Conservation (phyloP, 2,888 invertebrate genomes). For the Mythimna lalbum region DNA sequence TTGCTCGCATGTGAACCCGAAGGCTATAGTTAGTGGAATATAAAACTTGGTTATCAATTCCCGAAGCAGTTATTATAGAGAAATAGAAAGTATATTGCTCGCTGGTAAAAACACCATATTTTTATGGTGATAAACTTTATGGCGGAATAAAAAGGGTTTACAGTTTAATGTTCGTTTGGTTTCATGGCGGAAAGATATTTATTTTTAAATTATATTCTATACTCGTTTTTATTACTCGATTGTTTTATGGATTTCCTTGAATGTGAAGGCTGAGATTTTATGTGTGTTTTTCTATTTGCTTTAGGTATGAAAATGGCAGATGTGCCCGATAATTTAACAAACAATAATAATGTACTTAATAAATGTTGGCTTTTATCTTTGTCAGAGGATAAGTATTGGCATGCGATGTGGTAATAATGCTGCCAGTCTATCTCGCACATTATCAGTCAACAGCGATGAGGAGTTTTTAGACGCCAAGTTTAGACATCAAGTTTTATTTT, state of each 20-base stretch:
- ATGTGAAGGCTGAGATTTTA: conserved; percentile 8
- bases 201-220: conserved; percentile 55
- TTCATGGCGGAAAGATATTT: conserved; percentile 45
- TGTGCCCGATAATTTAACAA: too few relatives aligned
- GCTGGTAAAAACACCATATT: conserved; percentile 61
- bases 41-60: conserved; percentile 58
- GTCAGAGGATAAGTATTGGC: too few relatives aligned
- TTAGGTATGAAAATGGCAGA: neutral
- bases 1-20: neutral
- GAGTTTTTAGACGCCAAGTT: too few relatives aligned
- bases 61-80: conserved; percentile 58
- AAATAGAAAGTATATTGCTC: conserved; percentile 58
- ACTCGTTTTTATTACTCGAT: conserved; percentile 29
- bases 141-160: conserved; percentile 58
- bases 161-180: conserved; percentile 49
- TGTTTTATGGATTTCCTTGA: conserved; percentile 43
- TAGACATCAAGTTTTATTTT: too few relatives aligned
- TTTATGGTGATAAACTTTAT: conserved; percentile 61
- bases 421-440: too few relatives aligned
- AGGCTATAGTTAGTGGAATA: conserved; percentile 43
- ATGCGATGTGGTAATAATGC: too few relatives aligned
- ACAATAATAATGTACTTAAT: too few relatives aligned
- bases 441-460: too few relatives aligned
- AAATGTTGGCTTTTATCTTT: too few relatives aligned
- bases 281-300: neutral